Base-by-base conservation (phyloP, 2,797 vertebrate species). In the Crotalus adamanteus region DNA sequence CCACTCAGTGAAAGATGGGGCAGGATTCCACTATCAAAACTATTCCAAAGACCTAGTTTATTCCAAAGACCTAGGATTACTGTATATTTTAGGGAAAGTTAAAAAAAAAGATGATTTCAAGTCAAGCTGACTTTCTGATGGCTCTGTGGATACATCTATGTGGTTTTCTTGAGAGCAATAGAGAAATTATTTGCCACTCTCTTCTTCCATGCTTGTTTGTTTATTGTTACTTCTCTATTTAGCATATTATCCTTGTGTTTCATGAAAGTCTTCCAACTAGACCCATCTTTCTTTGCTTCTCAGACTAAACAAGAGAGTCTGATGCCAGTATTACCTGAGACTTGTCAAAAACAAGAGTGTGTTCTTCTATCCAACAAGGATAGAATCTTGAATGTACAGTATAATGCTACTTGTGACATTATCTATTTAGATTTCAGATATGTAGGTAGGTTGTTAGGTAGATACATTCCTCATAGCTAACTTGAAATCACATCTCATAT, bases 1-100 rank as follows among this genome's bases (percentile, higher is more conserved):
- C 26, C 0, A 65, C 12, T 57, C 22, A 53, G 12, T n/a, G 25
- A 78, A 78, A 42, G 69, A 78, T 78, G 31, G 31, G 18, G 1
- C 31, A 20, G 12, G 51, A 25, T 26, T 92, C 91, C 14, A 56
- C 1, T 20, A 42, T 16, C 0, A 0, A 63, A 60, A 89, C 65
- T 86, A 91, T 6, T 92, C 9, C 59, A 88, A 93, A 91, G 8
- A 91, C 37, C 85, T 93, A 89, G 1, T 18, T 93, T 94, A 65
- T 8, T 26, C 2, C 25, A 37, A 88, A 25, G 8, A 53, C 51
- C 51, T 53, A 53, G 83, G 1, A 63, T 60, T 5, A 42, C 42
- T 42, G 42, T 42, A 16, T 59, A 25, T 90, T 26, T 59, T 92
- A 73, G 89, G 90, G 83, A 25, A 91, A 89, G 4, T 20, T 94